These are phyloP conservation scores for Embiotoca jacksoni DNA, from an alignment of 2,113 vertebrate species.

Conservation along the genomic window DNA sequence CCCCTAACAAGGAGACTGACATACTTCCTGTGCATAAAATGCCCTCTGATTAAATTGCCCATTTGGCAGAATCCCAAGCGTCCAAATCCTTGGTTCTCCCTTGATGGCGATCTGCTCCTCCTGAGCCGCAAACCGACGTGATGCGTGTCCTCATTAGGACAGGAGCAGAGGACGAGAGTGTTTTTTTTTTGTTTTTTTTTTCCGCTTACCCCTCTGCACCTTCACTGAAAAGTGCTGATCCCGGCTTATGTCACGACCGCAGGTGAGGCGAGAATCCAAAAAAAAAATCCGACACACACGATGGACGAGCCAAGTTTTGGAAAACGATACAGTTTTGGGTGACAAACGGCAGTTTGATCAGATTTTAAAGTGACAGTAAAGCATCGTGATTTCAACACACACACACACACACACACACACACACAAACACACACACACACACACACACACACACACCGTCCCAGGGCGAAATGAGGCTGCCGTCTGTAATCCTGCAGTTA, in stretches of 20 bases:
- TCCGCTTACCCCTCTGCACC: constrained; percentile 13
- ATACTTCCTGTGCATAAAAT: constrained; percentile 73
- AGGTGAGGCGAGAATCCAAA: constrained; percentile 10
- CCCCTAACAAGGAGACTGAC: constrained; percentile 67
- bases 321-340: not conserved
- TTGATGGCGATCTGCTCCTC: constrained; percentile 62
- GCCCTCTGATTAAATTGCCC: constrained; percentile 83
- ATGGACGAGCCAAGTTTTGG: not conserved
- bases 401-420: not conserved
- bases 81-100: constrained; percentile 62
- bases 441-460: not conserved
- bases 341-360: constrained; percentile 1
- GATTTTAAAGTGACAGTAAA: not conserved
- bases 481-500: constrained; percentile 67
- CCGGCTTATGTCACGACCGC: constrained; percentile 2
- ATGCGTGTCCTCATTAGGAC: constrained; percentile 61
- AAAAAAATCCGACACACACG: not conserved
- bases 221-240: constrained; percentile 17
- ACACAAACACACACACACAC: not conserved
- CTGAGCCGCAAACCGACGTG: constrained; percentile 48
- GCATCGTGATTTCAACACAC: not conserved
- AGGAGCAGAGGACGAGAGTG: constrained; percentile 19
- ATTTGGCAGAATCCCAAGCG: constrained; percentile 79
- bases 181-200: constrained; percentile 10
- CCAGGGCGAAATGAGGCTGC: constrained; percentile 42